phyloP scores from a whole-genome alignment of 2,797 vertebrate genomes.

The Myotis pilosus region DNA sequence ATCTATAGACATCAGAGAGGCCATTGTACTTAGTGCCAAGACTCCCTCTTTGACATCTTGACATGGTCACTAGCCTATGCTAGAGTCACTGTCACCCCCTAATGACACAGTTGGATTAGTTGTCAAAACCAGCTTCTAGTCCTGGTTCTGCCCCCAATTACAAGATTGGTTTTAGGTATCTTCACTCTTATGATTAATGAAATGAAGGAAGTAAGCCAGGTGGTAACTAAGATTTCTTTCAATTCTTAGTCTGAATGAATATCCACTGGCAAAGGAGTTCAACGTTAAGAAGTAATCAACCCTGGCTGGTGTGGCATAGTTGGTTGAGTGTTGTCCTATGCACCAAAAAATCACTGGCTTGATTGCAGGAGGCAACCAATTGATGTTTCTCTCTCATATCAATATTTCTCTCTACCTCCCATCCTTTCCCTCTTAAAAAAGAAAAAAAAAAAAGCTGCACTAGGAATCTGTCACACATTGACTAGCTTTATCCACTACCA shows the following conservation, averaged over 20 bases:
- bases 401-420: neutral
- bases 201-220: neutral
- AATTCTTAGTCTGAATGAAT: neutral
- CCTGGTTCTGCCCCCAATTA: neutral
- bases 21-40: neutral
- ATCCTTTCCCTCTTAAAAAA: neutral
- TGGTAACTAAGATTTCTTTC: neutral
- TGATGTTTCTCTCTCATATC: neutral
- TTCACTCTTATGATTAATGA: constrained; percentile 9
- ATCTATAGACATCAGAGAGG: neutral
- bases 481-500: neutral
- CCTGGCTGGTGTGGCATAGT: neutral
- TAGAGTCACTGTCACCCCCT: neutral
- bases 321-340: neutral
- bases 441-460: neutral
- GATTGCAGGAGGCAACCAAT: neutral
- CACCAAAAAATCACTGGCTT: neutral
- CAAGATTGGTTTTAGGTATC: neutral
- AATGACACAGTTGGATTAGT: neutral
- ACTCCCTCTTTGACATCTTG: neutral
- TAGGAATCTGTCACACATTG: neutral
- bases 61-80: neutral
- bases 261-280: neutral
- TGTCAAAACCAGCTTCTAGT: neutral
- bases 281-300: neutral